Base-by-base conservation (phyloP, 2,113 vertebrate species). In the Cepphus grylle region DNA sequence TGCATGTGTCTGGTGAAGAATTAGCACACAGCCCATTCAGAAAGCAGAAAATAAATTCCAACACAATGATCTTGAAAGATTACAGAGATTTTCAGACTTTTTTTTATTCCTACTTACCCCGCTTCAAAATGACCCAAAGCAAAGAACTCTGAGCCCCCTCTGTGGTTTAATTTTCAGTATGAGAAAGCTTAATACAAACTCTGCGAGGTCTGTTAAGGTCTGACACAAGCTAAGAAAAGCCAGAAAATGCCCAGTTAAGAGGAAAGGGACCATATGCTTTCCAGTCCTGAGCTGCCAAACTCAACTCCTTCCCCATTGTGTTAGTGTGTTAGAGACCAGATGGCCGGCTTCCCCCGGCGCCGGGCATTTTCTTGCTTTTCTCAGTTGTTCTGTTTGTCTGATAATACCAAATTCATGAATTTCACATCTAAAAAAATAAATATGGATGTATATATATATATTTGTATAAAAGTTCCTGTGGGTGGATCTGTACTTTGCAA, bases 161-260 rank as follows among this genome's bases (percentile, higher is more conserved):
- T 4, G 0, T 0, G 15, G 32, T 61, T 83, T 40, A 16, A 4
- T 52, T 73, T 38, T 12, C 34, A 17, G 21, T 32, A 8, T 0
- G 4, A 17, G 36, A 66, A 2, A 59, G 26, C 71, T 42, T 22
- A 34, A 0, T 2, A 1, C 16, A 27, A 26, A 15, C 40, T 36
- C 1, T 27, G 0, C 34, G 0, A 29, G 69, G 73, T 25, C 81
- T 32, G 8, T 32, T 27, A 34, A 32, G 61, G 79, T 22, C 26
- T 79, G 87, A 19, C 81, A n/a, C 65, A 0, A 9, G 9, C 55
- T 2, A 26, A 58, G 85, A 67, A 45, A 13, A 81, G 78, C 18
- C 79, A 76, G 55, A 19, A 67, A 45, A 27, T 82, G 79, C 84
- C 88, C 85, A 12, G 66, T 30, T 43, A 6, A 9, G 82, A 85